Conservation (phyloP, 1,140 invertebrate genomes). For the Amphibalanus amphitrite region DNA sequence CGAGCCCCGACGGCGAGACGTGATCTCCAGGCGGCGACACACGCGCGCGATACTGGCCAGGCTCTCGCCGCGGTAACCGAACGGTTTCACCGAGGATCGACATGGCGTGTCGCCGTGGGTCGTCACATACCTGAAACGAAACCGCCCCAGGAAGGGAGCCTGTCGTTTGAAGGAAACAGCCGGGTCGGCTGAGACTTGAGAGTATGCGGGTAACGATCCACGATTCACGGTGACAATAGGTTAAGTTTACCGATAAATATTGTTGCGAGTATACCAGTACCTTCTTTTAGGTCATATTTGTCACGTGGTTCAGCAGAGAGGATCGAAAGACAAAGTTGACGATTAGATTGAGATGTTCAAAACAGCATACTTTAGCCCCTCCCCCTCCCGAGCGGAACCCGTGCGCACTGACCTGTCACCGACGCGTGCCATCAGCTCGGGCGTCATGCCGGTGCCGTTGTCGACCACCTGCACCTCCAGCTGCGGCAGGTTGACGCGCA, state of each 20-base stretch:
- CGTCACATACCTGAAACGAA: neutral
- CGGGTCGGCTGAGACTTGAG: neutral
- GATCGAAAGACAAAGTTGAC: too few relatives aligned
- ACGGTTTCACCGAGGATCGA: conserved; percentile 16
- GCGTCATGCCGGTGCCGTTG: conserved; percentile 40
- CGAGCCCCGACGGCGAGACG: conserved; percentile 26
- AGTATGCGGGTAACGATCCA: too few relatives aligned
- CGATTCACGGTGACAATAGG: neutral
- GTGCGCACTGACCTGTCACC: conserved; percentile 32
- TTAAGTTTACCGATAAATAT: neutral
- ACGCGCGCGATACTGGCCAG: conserved; percentile 39
- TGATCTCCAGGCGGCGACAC: conserved; percentile 35
- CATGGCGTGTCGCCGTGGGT: neutral
- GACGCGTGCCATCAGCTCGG: conserved; percentile 32
- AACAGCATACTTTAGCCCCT: too few relatives aligned
- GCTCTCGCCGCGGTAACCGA: conserved; percentile 44
- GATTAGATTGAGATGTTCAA: too few relatives aligned
- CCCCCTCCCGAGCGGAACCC: too few relatives aligned
- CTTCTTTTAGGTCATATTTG: too few relatives aligned
- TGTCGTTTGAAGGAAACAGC: too few relatives aligned
- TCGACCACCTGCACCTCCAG: conserved; percentile 44
- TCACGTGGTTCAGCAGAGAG: too few relatives aligned
- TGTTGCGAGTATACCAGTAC: too few relatives aligned
- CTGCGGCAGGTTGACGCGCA: conserved; percentile 36
- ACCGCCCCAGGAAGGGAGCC: too few relatives aligned